Percentiles rank a stretch among this genome's conserved stretches.
Conservation (phyloP, 2,113 vertebrate species). For the Xyliphius kryptos region DNA sequence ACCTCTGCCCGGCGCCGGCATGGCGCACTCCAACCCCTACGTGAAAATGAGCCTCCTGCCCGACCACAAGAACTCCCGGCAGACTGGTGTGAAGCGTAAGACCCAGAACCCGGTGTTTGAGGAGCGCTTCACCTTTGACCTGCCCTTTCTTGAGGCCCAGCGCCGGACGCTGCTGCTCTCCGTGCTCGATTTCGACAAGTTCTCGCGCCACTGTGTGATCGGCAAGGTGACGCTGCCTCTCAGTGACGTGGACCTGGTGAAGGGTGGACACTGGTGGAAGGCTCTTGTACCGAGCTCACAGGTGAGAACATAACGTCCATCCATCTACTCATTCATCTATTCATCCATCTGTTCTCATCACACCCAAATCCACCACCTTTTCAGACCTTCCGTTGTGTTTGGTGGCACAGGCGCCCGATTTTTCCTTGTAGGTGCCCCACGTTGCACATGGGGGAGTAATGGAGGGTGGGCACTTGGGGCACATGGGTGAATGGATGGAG, state of each 20-base stretch:
- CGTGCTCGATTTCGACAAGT: slow-evolving; percentile 84
- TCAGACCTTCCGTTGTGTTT: too few species aligned
- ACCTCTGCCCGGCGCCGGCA: slow-evolving; percentile 69
- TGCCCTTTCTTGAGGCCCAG: slow-evolving; percentile 86
- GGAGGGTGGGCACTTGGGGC: too few species aligned
- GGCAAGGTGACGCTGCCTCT: slow-evolving; percentile 80
- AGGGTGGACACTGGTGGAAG: slow-evolving; percentile 90
- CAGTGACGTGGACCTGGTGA: slow-evolving; percentile 81
- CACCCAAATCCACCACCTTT: too few species aligned
- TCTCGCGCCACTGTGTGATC: slow-evolving; percentile 83
- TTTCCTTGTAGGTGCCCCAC: too few species aligned
- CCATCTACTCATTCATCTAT: too few species aligned
- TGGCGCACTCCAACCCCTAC: slow-evolving; percentile 84
- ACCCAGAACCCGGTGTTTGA: slow-evolving; percentile 84
- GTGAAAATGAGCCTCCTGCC: slow-evolving; percentile 85
- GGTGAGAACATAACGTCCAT: too few species aligned
- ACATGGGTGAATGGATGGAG: too few species aligned
- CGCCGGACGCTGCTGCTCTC: slow-evolving; percentile 81
- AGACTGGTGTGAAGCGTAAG: slow-evolving; percentile 84
- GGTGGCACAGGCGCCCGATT: too few species aligned
- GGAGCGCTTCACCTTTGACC: slow-evolving; percentile 83
- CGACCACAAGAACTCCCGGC: slow-evolving; percentile 87
- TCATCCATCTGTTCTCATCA: too few species aligned
- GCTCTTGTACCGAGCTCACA: slow-evolving; percentile 81
- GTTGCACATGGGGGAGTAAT: too few species aligned